These are phyloP conservation scores for Chloropsis cyanopogon DNA, from an alignment of 2,113 vertebrate species.

Conservation along the genomic window DNA sequence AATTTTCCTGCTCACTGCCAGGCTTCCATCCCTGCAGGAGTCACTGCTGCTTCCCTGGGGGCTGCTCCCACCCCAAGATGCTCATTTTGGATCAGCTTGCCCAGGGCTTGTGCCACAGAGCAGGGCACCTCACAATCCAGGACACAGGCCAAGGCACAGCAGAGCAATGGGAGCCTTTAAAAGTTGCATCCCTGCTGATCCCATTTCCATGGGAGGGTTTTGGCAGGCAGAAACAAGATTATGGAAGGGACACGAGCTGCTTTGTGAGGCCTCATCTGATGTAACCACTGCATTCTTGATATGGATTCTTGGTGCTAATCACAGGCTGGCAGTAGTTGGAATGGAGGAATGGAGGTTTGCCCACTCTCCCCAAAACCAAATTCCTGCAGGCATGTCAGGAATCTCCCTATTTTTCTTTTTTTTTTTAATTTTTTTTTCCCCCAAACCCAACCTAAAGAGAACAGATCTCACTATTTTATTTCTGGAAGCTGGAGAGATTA, in stretches of 20 bases:
- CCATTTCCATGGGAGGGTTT: neutral
- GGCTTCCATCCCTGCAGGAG: neutral
- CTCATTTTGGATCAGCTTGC: neutral
- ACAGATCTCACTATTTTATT: neutral
- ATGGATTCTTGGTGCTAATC: neutral
- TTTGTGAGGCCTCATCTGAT: neutral
- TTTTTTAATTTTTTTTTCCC: neutral
- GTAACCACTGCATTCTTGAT: neutral
- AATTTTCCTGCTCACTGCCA: neutral
- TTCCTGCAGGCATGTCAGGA: neutral
- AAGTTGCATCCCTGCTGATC: neutral
- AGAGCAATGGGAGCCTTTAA: neutral
- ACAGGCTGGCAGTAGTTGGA: neutral
- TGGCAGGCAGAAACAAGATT: neutral
- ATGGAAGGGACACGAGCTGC: accelerated
- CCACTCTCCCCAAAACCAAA: neutral
- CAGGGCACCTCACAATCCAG: neutral
- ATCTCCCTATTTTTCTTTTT: neutral
- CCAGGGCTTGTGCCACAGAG: neutral
- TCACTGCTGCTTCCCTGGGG: neutral
- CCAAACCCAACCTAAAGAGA: neutral
- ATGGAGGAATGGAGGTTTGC: neutral
- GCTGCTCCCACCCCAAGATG: accelerated
- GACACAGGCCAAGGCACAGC: neutral
- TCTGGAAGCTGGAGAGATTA: neutral